These are phyloP conservation scores for Tachina lurida DNA, from an alignment of 2,888 invertebrate species.

Conservation along the genomic window DNA sequence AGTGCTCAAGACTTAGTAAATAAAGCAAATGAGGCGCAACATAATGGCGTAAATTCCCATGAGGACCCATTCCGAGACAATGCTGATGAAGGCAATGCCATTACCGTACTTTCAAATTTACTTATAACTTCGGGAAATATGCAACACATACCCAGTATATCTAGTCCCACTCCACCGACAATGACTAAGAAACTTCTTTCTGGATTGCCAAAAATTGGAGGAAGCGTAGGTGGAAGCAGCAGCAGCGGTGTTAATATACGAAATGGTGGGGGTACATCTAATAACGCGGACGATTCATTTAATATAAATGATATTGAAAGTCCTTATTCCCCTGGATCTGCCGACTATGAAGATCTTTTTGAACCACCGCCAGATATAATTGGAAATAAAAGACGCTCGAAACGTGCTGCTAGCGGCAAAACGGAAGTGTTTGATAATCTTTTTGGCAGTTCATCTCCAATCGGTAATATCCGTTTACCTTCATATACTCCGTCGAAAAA, in stretches of 20 bases:
- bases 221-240: slow-evolving; percentile 78
- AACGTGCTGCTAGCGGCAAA: slow-evolving; percentile 72
- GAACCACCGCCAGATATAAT: slow-evolving; percentile 86
- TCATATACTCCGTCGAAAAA: slow-evolving; percentile 75
- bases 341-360: slow-evolving; percentile 93
- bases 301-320: slow-evolving; percentile 88
- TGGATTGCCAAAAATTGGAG: slow-evolving; percentile 76
- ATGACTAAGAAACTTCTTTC: slow-evolving; percentile 75
- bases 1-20: slow-evolving; percentile 76
- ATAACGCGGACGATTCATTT: slow-evolving; percentile 83
- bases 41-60: slow-evolving; percentile 69
- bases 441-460: slow-evolving; percentile 85
- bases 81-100: slow-evolving; percentile 75
- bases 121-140: slow-evolving; percentile 76
- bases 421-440: slow-evolving; percentile 86
- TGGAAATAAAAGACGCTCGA: slow-evolving; percentile 73
- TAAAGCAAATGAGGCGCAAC: slow-evolving; percentile 78
- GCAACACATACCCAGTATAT: slow-evolving; percentile 81
- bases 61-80: slow-evolving; percentile 76
- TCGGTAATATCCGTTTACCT: slow-evolving; percentile 75
- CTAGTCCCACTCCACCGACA: slow-evolving; percentile 79
- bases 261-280: slow-evolving; percentile 73
- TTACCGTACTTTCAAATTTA: slow-evolving; percentile 81
- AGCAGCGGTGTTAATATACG: slow-evolving; percentile 75
- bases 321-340: slow-evolving; percentile 95